phyloP scores from a whole-genome alignment of 2,797 vertebrate genomes.

The Enteromius viviparus region DNA sequence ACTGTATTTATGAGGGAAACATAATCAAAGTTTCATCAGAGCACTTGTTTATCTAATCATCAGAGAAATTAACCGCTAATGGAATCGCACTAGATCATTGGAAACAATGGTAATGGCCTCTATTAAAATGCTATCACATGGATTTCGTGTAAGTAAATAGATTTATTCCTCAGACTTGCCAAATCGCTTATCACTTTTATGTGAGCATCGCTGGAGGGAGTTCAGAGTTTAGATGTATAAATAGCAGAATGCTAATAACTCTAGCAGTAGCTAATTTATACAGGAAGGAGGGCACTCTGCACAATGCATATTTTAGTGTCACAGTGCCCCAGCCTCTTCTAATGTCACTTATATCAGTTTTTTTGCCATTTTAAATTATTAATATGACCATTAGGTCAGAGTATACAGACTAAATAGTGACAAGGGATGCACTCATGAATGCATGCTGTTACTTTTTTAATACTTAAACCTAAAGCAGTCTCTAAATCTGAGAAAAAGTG shows the following conservation, averaged over 20 bases:
- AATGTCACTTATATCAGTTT: slow-evolving; percentile 38
- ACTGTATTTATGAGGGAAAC: slow-evolving; percentile 32
- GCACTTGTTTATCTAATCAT: slow-evolving; percentile 61
- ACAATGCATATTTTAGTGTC: slow-evolving; percentile 51
- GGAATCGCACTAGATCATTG: slow-evolving; percentile 40
- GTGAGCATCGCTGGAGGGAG: slow-evolving; percentile 38
- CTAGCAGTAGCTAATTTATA: slow-evolving; percentile 45
- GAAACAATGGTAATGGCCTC: slow-evolving; percentile 53
- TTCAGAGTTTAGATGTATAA: slow-evolving; percentile 50
- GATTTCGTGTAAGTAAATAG: slow-evolving; percentile 50
- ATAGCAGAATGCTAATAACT: slow-evolving; percentile 49
- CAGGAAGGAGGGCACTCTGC: slow-evolving; percentile 4
- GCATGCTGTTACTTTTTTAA: not conserved
- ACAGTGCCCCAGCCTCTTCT: slow-evolving; percentile 22
- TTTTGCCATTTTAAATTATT: slow-evolving; percentile 54
- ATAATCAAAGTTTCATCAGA: slow-evolving; percentile 53
- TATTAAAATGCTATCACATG: slow-evolving; percentile 59
- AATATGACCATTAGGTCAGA: slow-evolving; percentile 41
- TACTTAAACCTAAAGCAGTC: not conserved
- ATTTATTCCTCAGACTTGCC: slow-evolving; percentile 47
- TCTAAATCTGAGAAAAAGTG: not conserved
- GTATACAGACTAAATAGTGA: slow-evolving; percentile 16
- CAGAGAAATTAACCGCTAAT: slow-evolving; percentile 53
- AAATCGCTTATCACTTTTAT: slow-evolving; percentile 56
- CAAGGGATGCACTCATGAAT: not conserved